Base-by-base conservation (phyloP, 2,797 vertebrate species). In the Platalea minor region DNA sequence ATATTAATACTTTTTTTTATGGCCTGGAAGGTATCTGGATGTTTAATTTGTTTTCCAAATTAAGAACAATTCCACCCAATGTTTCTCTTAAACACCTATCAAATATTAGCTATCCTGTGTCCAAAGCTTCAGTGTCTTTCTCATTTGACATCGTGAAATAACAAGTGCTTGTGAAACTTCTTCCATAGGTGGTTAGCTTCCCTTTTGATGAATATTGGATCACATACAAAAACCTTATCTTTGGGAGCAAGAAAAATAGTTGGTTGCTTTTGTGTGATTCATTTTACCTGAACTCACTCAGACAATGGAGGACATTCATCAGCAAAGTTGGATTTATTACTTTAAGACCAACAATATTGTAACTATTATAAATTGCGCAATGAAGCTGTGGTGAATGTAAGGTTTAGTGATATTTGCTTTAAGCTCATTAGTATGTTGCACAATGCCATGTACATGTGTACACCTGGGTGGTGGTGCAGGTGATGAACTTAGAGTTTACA, bases 401-500 rank as follows among this genome's bases (percentile, higher is more conserved):
- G 14, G 25, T 35, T 85, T 65, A 85, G 54, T 70, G 59, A 63
- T 74, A 35, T 91, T 65, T 39, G 29, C 64, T 11, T 64, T 19
- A 28, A 60, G 19, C 69, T 91, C 41, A 76, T 83, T 57, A 51
- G 5, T 48, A 6, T 24, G 13, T 96, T 96, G 78, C 93, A 67
- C 89, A 95, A 74, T 0, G 0, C 13, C 1, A 1, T 11, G 35
- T 53, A 18, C 50, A 1, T 74, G 74, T 67, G 67, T 41, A 41
- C 39, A 13, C 41, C 64, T 74, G 57, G 61, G 85, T 0, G 5
- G 37, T 51, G 70, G 29, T 81, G 63, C 19, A 57, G 88, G 70
- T 87, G 84, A 35, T 83, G 84, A 91, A 82, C 26, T 82, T 76
- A 7, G 0, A 94, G 54, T 90, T 94, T 93, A 90, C 46, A 85